Percentiles rank a stretch among this genome's conserved stretches.
Conservation (phyloP, 2,888 invertebrate genomes). For the Dorcus hopei region DNA sequence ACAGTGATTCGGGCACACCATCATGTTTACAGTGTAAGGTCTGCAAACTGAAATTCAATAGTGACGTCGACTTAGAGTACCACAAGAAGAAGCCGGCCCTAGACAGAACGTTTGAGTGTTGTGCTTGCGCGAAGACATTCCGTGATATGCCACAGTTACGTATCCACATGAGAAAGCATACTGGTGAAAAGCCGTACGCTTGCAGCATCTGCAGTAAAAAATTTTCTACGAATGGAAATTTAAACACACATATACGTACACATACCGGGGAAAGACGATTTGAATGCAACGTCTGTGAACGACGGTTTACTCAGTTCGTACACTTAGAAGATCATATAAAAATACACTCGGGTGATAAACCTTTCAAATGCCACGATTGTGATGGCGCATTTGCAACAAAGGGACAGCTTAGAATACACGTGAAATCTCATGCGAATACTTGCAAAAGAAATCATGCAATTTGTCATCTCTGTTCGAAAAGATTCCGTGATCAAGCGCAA, state of each 20-base stretch:
- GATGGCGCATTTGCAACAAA: conserved; percentile 41
- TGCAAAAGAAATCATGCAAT: conserved; percentile 17
- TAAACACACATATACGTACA: conserved; percentile 42
- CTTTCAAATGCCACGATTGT: conserved; percentile 40
- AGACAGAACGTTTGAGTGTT: conserved; percentile 36
- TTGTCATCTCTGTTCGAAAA: conserved; percentile 18
- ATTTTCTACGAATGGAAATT: conserved; percentile 44
- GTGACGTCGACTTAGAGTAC: conserved; percentile 27
- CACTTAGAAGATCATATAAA: conserved; percentile 43
- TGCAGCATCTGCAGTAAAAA: conserved; percentile 39
- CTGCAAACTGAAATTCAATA: conserved; percentile 32
- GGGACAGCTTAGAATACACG: conserved; percentile 38
- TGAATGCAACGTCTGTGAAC: conserved; percentile 39
- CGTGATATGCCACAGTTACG: conserved; percentile 42
- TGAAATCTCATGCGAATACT: conserved; percentile 33
- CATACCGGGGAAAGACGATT: conserved; percentile 37
- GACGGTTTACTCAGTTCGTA: conserved; percentile 42
- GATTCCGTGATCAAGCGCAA: conserved; percentile 37
- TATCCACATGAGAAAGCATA: conserved; percentile 41
- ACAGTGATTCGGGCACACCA: not conserved
- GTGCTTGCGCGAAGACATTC: conserved; percentile 40
- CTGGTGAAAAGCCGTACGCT: conserved; percentile 42
- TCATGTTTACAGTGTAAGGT: conserved; percentile 31
- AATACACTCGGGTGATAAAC: conserved; percentile 41
- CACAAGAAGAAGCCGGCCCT: conserved; percentile 32